Evolutionary conservation across 1,140 invertebrate species (phyloP).

Genomic region (Trissolcus basalis): DNA sequence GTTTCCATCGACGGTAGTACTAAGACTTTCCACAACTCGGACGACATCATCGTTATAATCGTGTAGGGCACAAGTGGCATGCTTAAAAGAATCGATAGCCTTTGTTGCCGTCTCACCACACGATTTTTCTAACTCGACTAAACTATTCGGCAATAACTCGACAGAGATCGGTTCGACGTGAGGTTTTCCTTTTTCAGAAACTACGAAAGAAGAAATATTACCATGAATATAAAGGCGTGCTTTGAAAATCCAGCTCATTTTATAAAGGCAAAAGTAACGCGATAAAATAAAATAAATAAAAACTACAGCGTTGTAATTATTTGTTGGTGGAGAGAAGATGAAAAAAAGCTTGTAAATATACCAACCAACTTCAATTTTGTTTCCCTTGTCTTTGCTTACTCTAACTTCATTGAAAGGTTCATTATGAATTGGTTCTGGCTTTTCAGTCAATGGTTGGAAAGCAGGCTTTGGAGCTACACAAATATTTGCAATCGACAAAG

Average conservation of each 20-base stretch:
- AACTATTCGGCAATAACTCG: slow-evolving; percentile 67
- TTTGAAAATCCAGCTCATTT: neutral
- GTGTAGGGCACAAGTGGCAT: slow-evolving; percentile 76
- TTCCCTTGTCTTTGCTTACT: slow-evolving; percentile 66
- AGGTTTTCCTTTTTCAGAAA: slow-evolving; percentile 39
- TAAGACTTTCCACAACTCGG: slow-evolving; percentile 78
- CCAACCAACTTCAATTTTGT: slow-evolving; percentile 70
- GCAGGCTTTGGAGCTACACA: slow-evolving; percentile 71
- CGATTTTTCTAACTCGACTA: slow-evolving; percentile 78
- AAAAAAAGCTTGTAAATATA: slow-evolving; percentile 41
- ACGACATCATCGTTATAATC: slow-evolving; percentile 80
- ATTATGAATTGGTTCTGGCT: slow-evolving; percentile 53
- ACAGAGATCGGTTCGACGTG: slow-evolving; percentile 27
- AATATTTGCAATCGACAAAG: slow-evolving; percentile 46
- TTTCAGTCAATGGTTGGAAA: slow-evolving; percentile 66
- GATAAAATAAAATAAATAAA: too few species aligned
- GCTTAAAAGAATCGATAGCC: slow-evolving; percentile 78
- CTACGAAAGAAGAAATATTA: slow-evolving; percentile 45
- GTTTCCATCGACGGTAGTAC: slow-evolving; percentile 73
- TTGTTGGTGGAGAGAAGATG: neutral
- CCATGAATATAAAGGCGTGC: neutral
- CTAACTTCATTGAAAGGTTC: slow-evolving; percentile 68
- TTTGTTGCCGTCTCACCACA: slow-evolving; percentile 76
- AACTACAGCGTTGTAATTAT: too few species aligned
- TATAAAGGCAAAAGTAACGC: too few species aligned